phyloP scores from a whole-genome alignment of 2,888 invertebrate species.

The Apoderus coryli region DNA sequence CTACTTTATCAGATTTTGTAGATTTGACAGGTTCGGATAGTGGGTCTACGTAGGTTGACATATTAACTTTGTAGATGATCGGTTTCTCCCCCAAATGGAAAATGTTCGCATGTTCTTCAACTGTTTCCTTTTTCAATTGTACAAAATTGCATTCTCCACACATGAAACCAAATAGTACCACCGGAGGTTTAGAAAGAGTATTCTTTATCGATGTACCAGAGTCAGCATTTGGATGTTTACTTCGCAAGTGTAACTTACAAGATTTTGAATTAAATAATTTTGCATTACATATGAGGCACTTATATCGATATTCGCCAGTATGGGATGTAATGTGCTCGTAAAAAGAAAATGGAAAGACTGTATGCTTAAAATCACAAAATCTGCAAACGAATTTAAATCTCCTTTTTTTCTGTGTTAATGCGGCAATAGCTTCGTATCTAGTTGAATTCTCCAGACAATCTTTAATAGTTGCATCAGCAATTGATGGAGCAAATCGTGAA shows the following conservation, averaged over 20 bases:
- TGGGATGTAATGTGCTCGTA: constrained; percentile 62
- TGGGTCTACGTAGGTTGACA: constrained; percentile 21
- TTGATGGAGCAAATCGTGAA: constrained; percentile 40
- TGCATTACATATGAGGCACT: constrained; percentile 48
- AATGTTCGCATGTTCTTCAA: constrained; percentile 46
- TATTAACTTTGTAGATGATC: constrained; percentile 28
- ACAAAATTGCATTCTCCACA: constrained; percentile 61
- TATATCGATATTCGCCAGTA: constrained; percentile 61
- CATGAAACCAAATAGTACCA: constrained; percentile 34
- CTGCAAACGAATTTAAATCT: constrained; percentile 25
- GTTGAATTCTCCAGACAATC: constrained; percentile 26
- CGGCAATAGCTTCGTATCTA: constrained; percentile 15
- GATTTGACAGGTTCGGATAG: constrained; percentile 7
- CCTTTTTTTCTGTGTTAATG: constrained; percentile 7
- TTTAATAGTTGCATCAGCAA: constrained; percentile 39
- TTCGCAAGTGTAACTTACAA: constrained; percentile 21
- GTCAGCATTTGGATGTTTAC: constrained; percentile 18
- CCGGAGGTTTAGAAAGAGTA: constrained; percentile 10
- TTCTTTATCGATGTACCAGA: constrained; percentile 13
- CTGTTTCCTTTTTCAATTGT: constrained; percentile 45
- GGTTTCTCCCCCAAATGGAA: constrained; percentile 39
- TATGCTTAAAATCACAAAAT: constrained; percentile 26
- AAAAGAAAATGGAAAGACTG: constrained; percentile 31
- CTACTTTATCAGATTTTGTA: constrained; percentile 3
- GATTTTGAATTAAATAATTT: constrained; percentile 23